Conservation (phyloP, 2,888 invertebrate species). For the Lasioglossum pauxillum region DNA sequence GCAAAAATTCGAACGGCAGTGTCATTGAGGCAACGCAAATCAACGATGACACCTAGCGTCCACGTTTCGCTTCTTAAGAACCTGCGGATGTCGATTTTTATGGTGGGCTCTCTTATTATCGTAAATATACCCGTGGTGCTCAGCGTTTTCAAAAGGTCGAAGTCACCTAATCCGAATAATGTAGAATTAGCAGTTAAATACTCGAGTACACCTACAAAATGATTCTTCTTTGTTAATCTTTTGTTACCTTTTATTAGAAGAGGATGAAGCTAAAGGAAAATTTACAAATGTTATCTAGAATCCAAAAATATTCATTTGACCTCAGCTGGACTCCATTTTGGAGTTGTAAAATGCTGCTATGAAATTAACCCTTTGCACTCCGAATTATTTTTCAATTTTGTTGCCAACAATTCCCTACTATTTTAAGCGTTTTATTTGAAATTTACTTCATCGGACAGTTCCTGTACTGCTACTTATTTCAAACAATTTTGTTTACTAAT, state of each 20-base stretch:
- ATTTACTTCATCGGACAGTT: too few relatives aligned
- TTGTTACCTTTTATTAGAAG: neutral
- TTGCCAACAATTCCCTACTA: too few relatives aligned
- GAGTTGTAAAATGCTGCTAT: neutral
- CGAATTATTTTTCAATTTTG: too few relatives aligned
- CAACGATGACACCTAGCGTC: constrained; percentile 73
- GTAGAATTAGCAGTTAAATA: neutral
- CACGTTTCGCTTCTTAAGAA: constrained; percentile 64
- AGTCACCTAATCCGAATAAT: constrained; percentile 61
- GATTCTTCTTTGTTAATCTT: too few relatives aligned
- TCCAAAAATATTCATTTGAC: neutral
- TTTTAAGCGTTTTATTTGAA: too few relatives aligned
- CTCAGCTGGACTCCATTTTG: neutral
- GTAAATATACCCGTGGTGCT: constrained; percentile 70
- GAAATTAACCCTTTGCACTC: neutral
- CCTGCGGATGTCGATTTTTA: constrained; percentile 59
- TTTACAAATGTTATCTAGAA: neutral
- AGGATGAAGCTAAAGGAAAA: neutral
- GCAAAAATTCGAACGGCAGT: constrained; percentile 52
- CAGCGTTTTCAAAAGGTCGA: constrained; percentile 67
- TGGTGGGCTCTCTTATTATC: constrained; percentile 61
- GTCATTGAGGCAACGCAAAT: constrained; percentile 70
- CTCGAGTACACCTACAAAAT: too few relatives aligned
- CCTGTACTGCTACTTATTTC: too few relatives aligned
- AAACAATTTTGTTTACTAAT: too few relatives aligned